Evolutionary conservation across 2,888 invertebrate species (phyloP).

Genomic region (Ptilodon capucinus): DNA sequence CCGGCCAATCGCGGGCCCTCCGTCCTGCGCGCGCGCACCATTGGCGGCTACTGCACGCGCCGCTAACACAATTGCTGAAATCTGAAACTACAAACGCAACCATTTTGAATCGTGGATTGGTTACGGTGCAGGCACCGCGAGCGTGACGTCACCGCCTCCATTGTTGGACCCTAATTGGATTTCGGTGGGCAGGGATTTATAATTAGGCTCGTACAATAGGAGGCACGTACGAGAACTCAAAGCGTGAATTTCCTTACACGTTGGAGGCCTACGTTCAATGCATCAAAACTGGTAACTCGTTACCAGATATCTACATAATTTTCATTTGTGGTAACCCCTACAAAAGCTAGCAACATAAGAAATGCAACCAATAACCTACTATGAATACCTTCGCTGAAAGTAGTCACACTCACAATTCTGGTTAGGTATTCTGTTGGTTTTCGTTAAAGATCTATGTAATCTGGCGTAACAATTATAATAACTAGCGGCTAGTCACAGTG

Average conservation of each 20-base stretch:
- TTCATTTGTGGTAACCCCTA: no score
- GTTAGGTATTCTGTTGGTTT: no score
- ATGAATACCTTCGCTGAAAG: no score
- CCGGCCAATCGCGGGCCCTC: slow-evolving; percentile 38
- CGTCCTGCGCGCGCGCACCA: slow-evolving; percentile 20
- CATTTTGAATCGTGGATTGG: slow-evolving; percentile 52
- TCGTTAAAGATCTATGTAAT: no score
- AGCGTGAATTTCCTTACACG: neutral
- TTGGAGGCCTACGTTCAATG: neutral
- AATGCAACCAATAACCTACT: no score
- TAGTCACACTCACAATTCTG: no score
- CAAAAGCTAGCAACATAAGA: no score
- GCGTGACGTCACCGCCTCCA: slow-evolving; percentile 20
- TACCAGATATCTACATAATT: no score
- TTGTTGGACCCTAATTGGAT: slow-evolving; percentile 11
- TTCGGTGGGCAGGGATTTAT: slow-evolving; percentile 1
- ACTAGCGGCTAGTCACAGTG: no score
- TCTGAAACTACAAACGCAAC: slow-evolving; percentile 45
- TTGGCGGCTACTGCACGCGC: slow-evolving; percentile 48
- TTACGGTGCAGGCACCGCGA: slow-evolving; percentile 31
- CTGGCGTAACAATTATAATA: no score
- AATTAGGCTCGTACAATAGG: neutral
- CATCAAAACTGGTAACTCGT: no score
- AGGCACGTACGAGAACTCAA: neutral
- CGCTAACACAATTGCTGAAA: slow-evolving; percentile 65